Base-by-base conservation (phyloP, 2,797 vertebrate species). In the Euphonia xanthogaster region DNA sequence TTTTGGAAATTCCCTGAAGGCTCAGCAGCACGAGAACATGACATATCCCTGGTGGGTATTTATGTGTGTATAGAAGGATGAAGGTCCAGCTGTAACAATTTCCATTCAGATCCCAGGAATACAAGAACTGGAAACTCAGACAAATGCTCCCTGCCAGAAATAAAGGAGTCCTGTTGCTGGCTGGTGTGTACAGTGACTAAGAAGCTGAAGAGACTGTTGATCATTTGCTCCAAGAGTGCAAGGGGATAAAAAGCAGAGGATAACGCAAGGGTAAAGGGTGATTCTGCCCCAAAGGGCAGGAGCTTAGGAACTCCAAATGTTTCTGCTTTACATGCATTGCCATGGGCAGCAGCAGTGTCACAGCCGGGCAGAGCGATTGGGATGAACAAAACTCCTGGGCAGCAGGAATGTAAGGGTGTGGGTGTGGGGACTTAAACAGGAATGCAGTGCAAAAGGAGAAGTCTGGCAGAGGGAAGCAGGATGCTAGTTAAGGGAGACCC, bases 1-100 rank as follows among this genome's bases (percentile, higher is more conserved):
- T 53, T 87, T 40, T 61, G 60, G 87, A 93, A 93, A 94, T 89
- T 88, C 84, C 62, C 78, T 76, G 25, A 73, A 68, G 71, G 86
- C n/a, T 30, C 51, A 72, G 31, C 12, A 75, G 71, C 54, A 82
- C 47, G 35, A 70, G 81, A 90, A 90, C 28, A 37, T 50, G 73
- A 79, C 78, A 60, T 54, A 79, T 44, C 40, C 30, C 42, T 55
- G 23, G 55, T 35, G 67, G n/a, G 54, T 88, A 60, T 88, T 88
- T 67, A 16, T 28, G 42, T 33, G 30, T 35, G 8, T 60, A 31
- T 4, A 78, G 65, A 87, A 0, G 0, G 47, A 54, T 19, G 35
- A 62, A 57, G 8, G n/a, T 66, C 33, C 67, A 87, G 54, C 58
- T 70, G 78, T 58, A 73, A 90, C 23, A 73, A 66, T 70, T 92